Evolutionary conservation across 2,888 invertebrate genomes (phyloP).

Genomic region (Siphonodentalium dalli): DNA sequence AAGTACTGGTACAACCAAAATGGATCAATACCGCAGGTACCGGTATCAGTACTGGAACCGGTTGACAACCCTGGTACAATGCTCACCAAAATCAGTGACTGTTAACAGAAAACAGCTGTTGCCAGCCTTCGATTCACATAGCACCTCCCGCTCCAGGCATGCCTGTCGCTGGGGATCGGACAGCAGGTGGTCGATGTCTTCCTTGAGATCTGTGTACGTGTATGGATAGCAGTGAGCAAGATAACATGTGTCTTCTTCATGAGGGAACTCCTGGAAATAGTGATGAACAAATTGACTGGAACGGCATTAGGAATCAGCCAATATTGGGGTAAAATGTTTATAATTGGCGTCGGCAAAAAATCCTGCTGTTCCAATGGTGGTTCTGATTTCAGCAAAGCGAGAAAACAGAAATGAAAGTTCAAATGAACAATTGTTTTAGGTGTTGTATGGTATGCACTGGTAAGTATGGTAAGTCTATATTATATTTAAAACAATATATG

Average conservation of each 20-base stretch:
- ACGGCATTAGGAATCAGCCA: no score
- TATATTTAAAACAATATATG: no score
- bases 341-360: neutral
- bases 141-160: constrained; percentile 52
- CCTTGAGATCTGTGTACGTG: constrained; percentile 63
- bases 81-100: constrained; percentile 61
- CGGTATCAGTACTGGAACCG: no score
- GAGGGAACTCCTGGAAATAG: constrained; percentile 57
- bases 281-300: no score
- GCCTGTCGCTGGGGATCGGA: constrained; percentile 44
- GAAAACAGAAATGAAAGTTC: no score
- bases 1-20: no score
- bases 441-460: no score
- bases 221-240: constrained; percentile 65
- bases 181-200: constrained; percentile 57
- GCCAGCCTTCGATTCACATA: constrained; percentile 63
- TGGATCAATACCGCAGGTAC: no score
- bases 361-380: neutral
- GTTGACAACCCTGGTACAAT: no score
- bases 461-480: no score
- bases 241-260: constrained; percentile 58
- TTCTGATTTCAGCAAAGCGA: neutral
- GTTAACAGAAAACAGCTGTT: constrained; percentile 64
- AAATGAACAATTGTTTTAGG: no score
- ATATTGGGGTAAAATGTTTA: neutral